Conservation (phyloP, 2,797 vertebrate genomes). For the Thamnophis elegans region DNA sequence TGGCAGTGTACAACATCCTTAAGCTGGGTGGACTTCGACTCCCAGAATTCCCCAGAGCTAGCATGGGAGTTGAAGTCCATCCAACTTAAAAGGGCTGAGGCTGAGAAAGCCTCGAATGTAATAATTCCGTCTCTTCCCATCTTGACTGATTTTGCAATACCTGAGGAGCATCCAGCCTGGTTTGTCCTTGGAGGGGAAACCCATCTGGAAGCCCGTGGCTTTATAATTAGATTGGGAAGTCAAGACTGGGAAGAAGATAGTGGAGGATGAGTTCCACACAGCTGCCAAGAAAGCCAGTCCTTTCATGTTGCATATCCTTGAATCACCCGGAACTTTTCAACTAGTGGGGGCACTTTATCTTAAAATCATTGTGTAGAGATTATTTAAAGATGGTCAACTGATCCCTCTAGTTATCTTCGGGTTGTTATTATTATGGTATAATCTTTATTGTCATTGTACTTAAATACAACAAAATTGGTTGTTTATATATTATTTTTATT, state of each 20-base stretch:
- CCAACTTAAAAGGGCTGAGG: background rate
- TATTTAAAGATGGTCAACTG: background rate
- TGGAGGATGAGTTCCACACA: background rate
- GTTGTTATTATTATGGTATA: background rate
- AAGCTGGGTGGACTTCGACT: background rate
- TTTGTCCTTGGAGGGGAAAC: background rate
- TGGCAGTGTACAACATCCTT: background rate
- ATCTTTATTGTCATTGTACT: no score
- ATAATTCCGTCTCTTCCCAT: background rate
- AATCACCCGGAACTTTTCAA: background rate
- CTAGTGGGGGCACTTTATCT: background rate
- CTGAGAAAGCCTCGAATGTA: background rate
- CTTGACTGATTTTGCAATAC: background rate
- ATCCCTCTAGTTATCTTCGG: background rate
- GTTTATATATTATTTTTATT: no score
- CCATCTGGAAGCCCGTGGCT: background rate
- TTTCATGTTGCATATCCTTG: background rate
- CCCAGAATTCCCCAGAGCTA: background rate
- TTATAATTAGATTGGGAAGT: background rate
- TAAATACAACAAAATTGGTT: no score
- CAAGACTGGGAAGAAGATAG: background rate
- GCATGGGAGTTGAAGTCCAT: background rate
- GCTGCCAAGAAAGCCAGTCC: background rate
- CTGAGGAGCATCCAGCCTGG: background rate
- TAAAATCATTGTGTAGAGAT: background rate